Evolutionary conservation across 2,888 invertebrate species (phyloP), one percentile per base, ranked within the genome.

Genomic region (Vesta saturnalis): DNA sequence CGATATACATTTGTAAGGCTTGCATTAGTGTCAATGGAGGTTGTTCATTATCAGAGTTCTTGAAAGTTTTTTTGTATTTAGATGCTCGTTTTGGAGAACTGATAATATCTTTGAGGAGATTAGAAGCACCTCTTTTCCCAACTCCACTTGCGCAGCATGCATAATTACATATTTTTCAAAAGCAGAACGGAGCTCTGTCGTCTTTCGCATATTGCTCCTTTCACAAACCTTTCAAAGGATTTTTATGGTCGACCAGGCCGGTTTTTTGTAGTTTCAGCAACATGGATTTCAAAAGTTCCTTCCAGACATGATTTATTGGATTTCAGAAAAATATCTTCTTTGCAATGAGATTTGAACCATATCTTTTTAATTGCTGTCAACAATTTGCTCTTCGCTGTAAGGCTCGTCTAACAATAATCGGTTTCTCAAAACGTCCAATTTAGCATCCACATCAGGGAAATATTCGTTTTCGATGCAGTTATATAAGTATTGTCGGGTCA

Each of bases 21-120:
- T n/a, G n/a, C n/a, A n/a, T n/a, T 3, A 4, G 49, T 43, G 19
- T 21, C 18, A 54, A 21, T 1, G n/a, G 5, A 49, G 16, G 16
- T 60, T 47, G 19, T 47, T 47, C 16, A 47, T 60, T 30, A 16
- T 10, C 23, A 16, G 14, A 49, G 16, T 35, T 21, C n/a, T n/a
- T 35, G 35, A 16, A 60, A 2, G 60, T 46, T 16, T 23, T 60
- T 60, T 22, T 60, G 18, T 49, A 49, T 60, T 60, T 47, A 10
- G 21, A 14, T 43, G 49, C 47, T 23, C 18, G 15, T 49, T 6
- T 49, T 8, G 60, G 60, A 23, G 60, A 23, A 22, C 12, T n/a
- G 14, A 22, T 60, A n/a, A 60, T 23, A 16, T 60, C 49, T 23
- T 60, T 60, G 12, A 49, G 47, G 8, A 60, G 10, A 15, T 47